Evolutionary conservation across 1,140 invertebrate genomes (phyloP), one percentile per base, ranked within the genome.

Genomic region (Oppia nitens): DNA sequence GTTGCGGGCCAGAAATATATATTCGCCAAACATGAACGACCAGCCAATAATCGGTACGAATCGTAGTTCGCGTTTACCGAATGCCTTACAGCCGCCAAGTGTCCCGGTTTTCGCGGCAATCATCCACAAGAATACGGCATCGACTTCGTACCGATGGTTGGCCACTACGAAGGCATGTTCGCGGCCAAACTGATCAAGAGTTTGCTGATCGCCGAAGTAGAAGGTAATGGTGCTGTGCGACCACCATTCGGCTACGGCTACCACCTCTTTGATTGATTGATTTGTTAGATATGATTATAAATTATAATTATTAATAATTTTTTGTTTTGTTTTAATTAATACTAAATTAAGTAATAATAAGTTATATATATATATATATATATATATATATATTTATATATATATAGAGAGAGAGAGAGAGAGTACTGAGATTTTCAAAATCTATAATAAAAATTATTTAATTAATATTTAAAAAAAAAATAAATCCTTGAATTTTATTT

Each of bases 111-210:
- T 78, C 62, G 91, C 86, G 68, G 81, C 83, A 61, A 87, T 78
- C 64, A 89, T 79, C 86, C 87, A 92, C 47, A 86, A 87, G 66
- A 86, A 80, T 0, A 93, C 71, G 87, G 91, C 96, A 71, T 97
- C 93, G 57, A 92, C 81, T 75, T 96, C 92, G 73, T 90, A 96
- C 53, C 80, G 82, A 69, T 97, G 92, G 72, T 97, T 96, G 85
- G 95, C 90, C 26, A 96, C 74, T 25, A 90, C 77, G 66, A 89
- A 80, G 17, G 81, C 83, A 75, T 94, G 88, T 68, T 96, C 90
- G 62, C 85, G 84, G 11, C 87, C 87, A 72, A 82, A 83, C 71
- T 80, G 81, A 69, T 84, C 81, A 2, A 83, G 75, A 67, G 81
- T 81, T 64, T 89, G 83, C 58, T 85, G 76, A 65, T 81, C 81